Base-by-base conservation (phyloP, 2,888 invertebrate species). In the Baccha elongata region DNA sequence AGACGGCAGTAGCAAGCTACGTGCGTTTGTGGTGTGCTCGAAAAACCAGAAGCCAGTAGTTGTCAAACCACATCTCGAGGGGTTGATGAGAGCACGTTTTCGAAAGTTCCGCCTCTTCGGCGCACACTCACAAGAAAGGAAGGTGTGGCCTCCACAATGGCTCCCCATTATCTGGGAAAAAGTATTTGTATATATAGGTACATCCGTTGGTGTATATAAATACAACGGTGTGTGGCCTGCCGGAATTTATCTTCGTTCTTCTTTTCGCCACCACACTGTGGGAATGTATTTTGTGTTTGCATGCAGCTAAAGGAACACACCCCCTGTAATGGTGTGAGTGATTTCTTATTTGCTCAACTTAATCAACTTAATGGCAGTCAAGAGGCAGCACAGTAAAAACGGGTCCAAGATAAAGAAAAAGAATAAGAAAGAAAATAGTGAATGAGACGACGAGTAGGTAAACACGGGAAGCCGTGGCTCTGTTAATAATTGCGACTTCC, bases 401-500 rank as follows among this genome's bases (percentile, higher is more conserved):
- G 48, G 55, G 53, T n/a, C 29, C 42, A 64, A 83, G 78, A 62
- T 68, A 73, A 83, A 10, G 13, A 64, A 78, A 73, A 62, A 58
- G 72, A 78, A 68, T 55, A 76, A 72, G 53, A 81, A 81, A 53
- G 65, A 48, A 72, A 67, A 53, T 35, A 62, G 42, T 37, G 62
- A 68, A 76, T 32, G 67, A 72, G 29, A 60, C 15, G 76, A 72
- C 68, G 68, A 83, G 53, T 42, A 15, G 15, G 58, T 40, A 81
- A 84, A 88, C 86, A 87, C 88, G 88, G 87, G 88, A 86, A 86
- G 86, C 85, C 79, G 72, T 84, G 64, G 85, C 84, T 83, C 84
- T 69, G 84, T 85, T 80, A 71, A 79, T 86, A 84, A 84, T 84
- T 80, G 83, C 72, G 83, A 86, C 89, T 87, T 86, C 88, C 87